Evolutionary conservation across 2,113 vertebrate genomes (phyloP).

Genomic region (Mustela nigripes): DNA sequence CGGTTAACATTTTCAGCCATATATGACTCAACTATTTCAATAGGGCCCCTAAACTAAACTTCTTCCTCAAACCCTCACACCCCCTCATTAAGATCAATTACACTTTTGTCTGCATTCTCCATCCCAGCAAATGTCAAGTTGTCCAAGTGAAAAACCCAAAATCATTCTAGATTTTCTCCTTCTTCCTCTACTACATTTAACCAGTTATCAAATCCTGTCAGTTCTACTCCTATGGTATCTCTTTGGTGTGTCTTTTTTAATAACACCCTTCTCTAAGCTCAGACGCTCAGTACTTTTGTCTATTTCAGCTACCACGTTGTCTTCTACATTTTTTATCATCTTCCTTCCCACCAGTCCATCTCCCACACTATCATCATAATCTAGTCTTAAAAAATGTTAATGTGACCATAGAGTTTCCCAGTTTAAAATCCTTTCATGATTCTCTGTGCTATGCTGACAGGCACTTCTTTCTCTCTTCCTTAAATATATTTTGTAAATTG

Average conservation of each 20-base stretch:
- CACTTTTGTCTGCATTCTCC: not conserved
- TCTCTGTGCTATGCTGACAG: not conserved
- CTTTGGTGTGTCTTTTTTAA: not conserved
- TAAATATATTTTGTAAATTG: slow-evolving; percentile 16
- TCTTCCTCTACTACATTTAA: slow-evolving; percentile 15
- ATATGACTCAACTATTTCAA: slow-evolving; percentile 10
- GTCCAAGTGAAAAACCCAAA: not conserved
- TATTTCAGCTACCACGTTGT: not conserved
- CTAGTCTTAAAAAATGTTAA: not conserved
- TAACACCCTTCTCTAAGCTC: not conserved
- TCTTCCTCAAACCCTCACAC: not conserved
- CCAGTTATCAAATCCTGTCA: not conserved
- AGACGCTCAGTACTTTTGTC: not conserved
- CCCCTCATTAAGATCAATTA: not conserved
- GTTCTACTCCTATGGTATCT: not conserved
- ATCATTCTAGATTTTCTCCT: not conserved
- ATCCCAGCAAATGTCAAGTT: not conserved
- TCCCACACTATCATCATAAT: not conserved
- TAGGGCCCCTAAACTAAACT: not conserved
- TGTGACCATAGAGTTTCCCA: not conserved
- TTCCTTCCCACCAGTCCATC: not conserved
- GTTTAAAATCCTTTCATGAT: not conserved
- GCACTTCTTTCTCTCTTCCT: not conserved
- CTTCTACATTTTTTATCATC: slow-evolving; percentile 34
- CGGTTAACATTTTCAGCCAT: not conserved